A percentile compares a stretch with the other conserved stretches of the same genome.
Conservation (phyloP, 2,888 invertebrate species). For the Agrenia bidenticulata region DNA sequence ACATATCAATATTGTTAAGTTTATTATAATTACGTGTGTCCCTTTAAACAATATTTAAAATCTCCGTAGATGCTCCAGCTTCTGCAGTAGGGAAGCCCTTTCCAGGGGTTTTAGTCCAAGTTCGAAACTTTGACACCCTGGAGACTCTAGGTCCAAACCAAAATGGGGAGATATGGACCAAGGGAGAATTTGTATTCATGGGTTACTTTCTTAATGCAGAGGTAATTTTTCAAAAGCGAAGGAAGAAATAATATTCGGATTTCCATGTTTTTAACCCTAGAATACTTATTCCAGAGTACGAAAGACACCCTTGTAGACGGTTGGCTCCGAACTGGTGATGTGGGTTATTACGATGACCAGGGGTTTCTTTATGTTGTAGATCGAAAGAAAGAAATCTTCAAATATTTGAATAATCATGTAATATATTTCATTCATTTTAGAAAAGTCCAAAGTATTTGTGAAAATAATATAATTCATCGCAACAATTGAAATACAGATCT, state of each 20-base stretch:
- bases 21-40: too few species aligned
- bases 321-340: slow-evolving; percentile 43
- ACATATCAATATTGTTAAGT: too few species aligned
- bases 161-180: slow-evolving; percentile 29
- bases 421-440: too few species aligned
- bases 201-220: slow-evolving; percentile 27
- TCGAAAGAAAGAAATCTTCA: slow-evolving; percentile 47
- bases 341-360: slow-evolving; percentile 42
- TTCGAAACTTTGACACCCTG: slow-evolving; percentile 22
- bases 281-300: neutral
- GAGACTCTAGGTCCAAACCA: slow-evolving; percentile 23
- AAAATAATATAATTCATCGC: neutral
- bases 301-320: slow-evolving; percentile 22
- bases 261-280: too few species aligned
- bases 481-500: slow-evolving; percentile 41
- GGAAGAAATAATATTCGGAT: neutral
- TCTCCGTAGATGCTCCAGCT: slow-evolving; percentile 21
- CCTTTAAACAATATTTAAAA: too few species aligned
- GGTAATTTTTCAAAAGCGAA: slow-evolving; percentile 18
- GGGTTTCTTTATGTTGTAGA: slow-evolving; percentile 46
- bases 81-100: slow-evolving; percentile 20
- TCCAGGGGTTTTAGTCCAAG: slow-evolving; percentile 27
- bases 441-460: neutral
- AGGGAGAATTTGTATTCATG: slow-evolving; percentile 8
- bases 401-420: slow-evolving; percentile 45